Evolutionary conservation across 2,797 vertebrate genomes (phyloP).

Genomic region (Sebastes kiyomatsui): DNA sequence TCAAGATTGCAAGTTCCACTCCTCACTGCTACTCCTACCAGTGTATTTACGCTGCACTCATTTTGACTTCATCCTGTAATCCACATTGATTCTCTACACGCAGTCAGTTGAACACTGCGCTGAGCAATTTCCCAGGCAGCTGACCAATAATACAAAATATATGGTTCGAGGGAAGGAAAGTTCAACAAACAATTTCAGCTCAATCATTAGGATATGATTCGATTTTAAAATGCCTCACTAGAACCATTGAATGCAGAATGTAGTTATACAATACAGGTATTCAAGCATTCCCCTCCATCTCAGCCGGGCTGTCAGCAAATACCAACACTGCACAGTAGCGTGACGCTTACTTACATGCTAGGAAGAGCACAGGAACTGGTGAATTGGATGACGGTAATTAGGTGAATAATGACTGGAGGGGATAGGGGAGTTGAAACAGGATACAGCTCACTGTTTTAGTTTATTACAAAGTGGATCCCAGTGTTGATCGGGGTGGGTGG

Average conservation of each 20-base stretch:
- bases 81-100: conserved; percentile 21
- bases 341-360: conserved; percentile 15
- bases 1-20: background rate
- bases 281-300: background rate
- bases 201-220: conserved; percentile 5
- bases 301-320: background rate
- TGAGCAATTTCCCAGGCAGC: conserved; percentile 18
- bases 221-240: conserved; percentile 16
- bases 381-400: conserved; percentile 54
- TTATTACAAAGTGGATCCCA: conserved; percentile 36
- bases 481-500: background rate
- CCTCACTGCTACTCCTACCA: background rate
- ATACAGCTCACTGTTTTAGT: conserved; percentile 45
- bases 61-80: conserved; percentile 27
- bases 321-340: background rate
- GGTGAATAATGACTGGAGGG: conserved; percentile 56
- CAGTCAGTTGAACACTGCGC: background rate
- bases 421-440: conserved; percentile 45
- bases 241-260: background rate
- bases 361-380: conserved; percentile 28
- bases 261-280: conserved; percentile 6
- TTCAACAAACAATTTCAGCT: conserved; percentile 23
- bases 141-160: conserved; percentile 23
- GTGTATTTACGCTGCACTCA: conserved; percentile 13
- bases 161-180: background rate